Conservation (phyloP, 2,113 vertebrate species). For the Oncorhynchus keta region DNA sequence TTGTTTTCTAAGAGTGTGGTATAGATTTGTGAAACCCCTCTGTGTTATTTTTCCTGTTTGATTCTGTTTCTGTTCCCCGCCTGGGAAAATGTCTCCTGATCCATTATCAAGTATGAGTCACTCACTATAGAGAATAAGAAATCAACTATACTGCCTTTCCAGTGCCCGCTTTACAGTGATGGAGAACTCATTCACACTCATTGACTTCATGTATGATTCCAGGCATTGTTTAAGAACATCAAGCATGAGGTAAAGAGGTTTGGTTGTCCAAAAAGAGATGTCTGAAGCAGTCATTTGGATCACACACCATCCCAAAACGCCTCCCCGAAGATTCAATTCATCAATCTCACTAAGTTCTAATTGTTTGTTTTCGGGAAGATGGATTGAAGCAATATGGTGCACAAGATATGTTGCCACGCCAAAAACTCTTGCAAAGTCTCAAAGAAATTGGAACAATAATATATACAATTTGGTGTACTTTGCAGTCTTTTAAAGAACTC, state of each 20-base stretch:
- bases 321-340: slow-evolving; percentile 6
- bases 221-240: slow-evolving; percentile 28
- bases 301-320: not conserved
- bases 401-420: not conserved
- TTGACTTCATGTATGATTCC: slow-evolving; percentile 29
- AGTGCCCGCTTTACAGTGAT: slow-evolving; percentile 1
- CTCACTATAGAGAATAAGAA: slow-evolving; percentile 1
- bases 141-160: not conserved
- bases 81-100: slow-evolving; percentile 52
- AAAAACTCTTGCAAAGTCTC: not conserved
- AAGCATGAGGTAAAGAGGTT: slow-evolving; percentile 16
- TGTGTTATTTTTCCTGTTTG: too few species aligned
- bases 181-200: not conserved
- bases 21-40: too few species aligned
- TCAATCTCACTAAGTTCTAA: not conserved
- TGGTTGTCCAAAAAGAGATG: slow-evolving; percentile 33
- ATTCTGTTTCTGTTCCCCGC: slow-evolving; percentile 8
- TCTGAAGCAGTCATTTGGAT: slow-evolving; percentile 47
- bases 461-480: slow-evolving; percentile 1
- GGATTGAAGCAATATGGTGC: not conserved
- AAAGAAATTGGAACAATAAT: not conserved
- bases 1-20: too few species aligned
- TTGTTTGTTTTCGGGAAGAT: not conserved
- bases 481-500: slow-evolving; percentile 3
- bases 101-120: slow-evolving; percentile 18